Evolutionary conservation across 2,797 vertebrate genomes (phyloP).

Genomic region (Miichthys miiuy): DNA sequence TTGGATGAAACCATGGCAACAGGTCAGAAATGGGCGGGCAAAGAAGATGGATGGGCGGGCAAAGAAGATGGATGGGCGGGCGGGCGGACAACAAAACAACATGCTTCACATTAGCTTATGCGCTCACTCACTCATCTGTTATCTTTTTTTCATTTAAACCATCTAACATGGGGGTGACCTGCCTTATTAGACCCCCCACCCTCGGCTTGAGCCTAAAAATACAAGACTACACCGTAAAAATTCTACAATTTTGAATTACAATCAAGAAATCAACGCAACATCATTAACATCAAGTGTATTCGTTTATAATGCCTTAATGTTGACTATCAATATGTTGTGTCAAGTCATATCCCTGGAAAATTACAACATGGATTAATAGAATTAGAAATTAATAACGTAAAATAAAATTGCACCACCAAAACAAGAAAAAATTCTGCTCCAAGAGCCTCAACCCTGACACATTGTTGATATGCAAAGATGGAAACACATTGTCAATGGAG

Average conservation of each 20-base stretch:
- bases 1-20: slow-evolving; percentile 76
- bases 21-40: slow-evolving; percentile 60
- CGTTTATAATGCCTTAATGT: neutral
- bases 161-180: neutral
- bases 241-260: neutral
- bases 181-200: neutral
- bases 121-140: slow-evolving; percentile 14
- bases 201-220: neutral
- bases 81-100: slow-evolving; percentile 52
- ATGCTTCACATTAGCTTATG: slow-evolving; percentile 36
- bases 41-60: slow-evolving; percentile 57
- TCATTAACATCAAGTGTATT: neutral
- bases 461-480: slow-evolving; percentile 27
- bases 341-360: neutral
- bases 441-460: neutral
- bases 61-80: slow-evolving; percentile 59
- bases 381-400: neutral
- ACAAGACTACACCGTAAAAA: neutral
- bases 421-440: neutral
- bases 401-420: neutral
- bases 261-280: neutral
- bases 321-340: neutral
- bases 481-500: slow-evolving; percentile 20
- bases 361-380: neutral
- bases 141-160: neutral